Evolutionary conservation across 1,140 invertebrate genomes (phyloP).

Genomic region (Elysia chlorotica): DNA sequence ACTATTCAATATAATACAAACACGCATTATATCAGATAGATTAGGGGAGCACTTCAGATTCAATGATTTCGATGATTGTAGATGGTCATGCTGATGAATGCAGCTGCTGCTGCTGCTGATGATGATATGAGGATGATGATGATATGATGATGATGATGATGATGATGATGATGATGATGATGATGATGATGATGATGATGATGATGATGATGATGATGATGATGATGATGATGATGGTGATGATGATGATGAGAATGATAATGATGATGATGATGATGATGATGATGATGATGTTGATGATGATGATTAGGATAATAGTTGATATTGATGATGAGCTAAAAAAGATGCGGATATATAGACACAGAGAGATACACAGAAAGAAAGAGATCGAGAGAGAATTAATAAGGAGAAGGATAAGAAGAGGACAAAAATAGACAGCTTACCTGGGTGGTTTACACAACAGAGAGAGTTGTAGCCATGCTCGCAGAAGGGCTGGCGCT

Average conservation of each 20-base stretch:
- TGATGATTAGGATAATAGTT: background rate
- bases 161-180: no score
- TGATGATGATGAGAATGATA: background rate
- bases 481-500: background rate
- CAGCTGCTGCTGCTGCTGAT: no score
- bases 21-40: no score
- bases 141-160: no score
- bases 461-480: background rate
- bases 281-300: background rate
- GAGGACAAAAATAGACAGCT: background rate
- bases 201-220: no score
- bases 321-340: background rate
- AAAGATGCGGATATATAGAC: background rate
- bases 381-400: background rate
- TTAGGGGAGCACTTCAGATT: no score
- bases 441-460: constrained; percentile 11
- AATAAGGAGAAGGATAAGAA: background rate
- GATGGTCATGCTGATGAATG: no score
- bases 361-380: background rate
- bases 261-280: background rate
- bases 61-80: no score
- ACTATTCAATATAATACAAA: no score
- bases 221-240: no score
- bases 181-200: no score
- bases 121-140: no score